Base-by-base conservation (phyloP, 2,888 invertebrate species). In the Hirudinaria manillensis region DNA sequence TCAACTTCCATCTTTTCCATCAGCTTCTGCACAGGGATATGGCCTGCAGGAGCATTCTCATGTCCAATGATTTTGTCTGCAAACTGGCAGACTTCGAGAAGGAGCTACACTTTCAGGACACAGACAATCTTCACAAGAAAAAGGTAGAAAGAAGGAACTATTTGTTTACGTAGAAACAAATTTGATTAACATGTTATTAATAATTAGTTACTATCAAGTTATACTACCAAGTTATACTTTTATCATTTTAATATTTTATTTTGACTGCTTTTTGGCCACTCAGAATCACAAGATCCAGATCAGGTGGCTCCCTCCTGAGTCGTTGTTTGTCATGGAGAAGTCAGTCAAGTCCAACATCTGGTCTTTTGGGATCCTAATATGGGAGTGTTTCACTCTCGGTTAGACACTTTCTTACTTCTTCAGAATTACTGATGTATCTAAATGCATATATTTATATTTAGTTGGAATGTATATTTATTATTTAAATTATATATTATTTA, bases 271-370 rank as follows among this genome's bases (percentile, higher is more conserved):
- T 45, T 4, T 45, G 10, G 45, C 10, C 1, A 45, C 10, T 61
- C 21, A 61, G 68, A 34, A 32, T 36, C 38, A 65, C 56, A 61
- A 32, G n/a, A 53, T 29, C 27, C 65, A 61, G n/a, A 51, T 73
- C 0, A 29, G 73, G 65, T 73, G 73, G 73, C 36, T 73, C 61
- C 73, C 73, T 61, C 73, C 73, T 1, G 73, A 73, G 34, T 73
- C 73, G 3, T 34, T 73, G 21, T 73, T 65, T 66, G 65, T 75
- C 29, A 29, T 36, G 56, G 53, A 75, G 61, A 29, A 27, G 29
- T 38, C 72, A 21, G 36, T 29, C 21, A 74, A 68, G 27, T 53
- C 67, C 29, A 74, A 67, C 45, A 67, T 74, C 10, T 74, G 68
- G 74, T 74, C 68, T 6, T 68, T 53, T 51, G 74, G 51, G 10